Evolutionary conservation across 2,797 vertebrate species (phyloP), one percentile per base, ranked within the genome.

Genomic region (Salmo trutta): DNA sequence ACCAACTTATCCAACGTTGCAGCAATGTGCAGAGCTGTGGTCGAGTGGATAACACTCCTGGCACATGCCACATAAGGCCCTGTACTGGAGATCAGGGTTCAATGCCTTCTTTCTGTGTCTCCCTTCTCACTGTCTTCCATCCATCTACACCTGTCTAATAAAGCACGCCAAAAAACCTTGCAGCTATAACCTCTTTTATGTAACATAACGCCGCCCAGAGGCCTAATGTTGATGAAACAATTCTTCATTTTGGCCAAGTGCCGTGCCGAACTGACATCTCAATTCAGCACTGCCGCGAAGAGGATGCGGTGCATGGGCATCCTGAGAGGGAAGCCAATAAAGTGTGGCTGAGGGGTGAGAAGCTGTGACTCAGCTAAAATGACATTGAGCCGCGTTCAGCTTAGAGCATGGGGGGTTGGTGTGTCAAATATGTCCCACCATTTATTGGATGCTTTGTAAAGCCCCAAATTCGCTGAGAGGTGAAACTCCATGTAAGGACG

Each of bases 301-400:
- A 76, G 78, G 79, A 88, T 76, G 79, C 1, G 4, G 53, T 64
- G 2, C 71, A 76, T 12, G 0, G 14, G 77, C 24, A 65, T 68
- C 84, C 82, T 65, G 17, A 77, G 77, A 73, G 19, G 27, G 76
- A 66, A 17, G n/a, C 29, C 66, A 52, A 73, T 33, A 71, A 14
- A 21, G 69, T 17, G 21, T 56, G 19, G 24, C 41, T 65, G 54
- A 69, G 56, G 41, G 19, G 24, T 3, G 56, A 56, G 71, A 78
- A 73, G 74, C 12, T 33, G 17, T 88, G 90, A 90, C 78, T 90
- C 88, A 86, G 89, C 88, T 84, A 76, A 89, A 89, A 85, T 73
- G 36, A 80, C 59, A 75, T 53, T 3, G 71, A 47, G 64, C 79
- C 27, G 51, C 10, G 27, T 24, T 69, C 47, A 4, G 81, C 21